Evolutionary conservation across 2,888 invertebrate genomes (phyloP), one percentile per base, ranked within the genome.

Genomic region (Geophilus truncorum): DNA sequence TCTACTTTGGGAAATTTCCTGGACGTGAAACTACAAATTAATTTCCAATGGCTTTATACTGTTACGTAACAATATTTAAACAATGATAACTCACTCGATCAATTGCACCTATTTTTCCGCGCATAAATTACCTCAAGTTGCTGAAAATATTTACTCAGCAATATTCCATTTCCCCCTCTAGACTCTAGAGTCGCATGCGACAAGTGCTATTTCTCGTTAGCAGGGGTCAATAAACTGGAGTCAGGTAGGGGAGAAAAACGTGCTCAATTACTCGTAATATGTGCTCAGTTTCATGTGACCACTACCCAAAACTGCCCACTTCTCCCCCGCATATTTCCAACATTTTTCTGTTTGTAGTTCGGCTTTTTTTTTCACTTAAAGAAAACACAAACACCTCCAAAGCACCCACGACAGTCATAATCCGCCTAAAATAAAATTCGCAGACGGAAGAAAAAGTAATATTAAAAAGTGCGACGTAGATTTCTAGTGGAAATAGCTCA

Each of bases 181-280:
- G n/a, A n/a, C n/a, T n/a, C n/a, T n/a, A n/a, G 10, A n/a, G 57
- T 21, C 21, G 23, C 18, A 62, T 23, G 23, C 23, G 21, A 21
- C 57, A 23, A 62, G 57, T 62, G 57, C 21, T 18, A 23, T 62
- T 62, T 62, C 57, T 62, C 25, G 70, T 70, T 28, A 12, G 10
- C 9, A 32, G 28, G 70, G 70, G 70, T 70, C 70, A 70, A 70
- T 70, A 70, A 70, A 25, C 70, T 62, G 7, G 57, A 62, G 57
- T 62, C 57, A 62, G 57, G 57, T 62, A 23, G 70, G 70, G 15
- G 25, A 70, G 51, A n/a, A 51, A 45, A 70, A 70, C 70, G 70
- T 70, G 70, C 70, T 70, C 70, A 70, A 70, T 70, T 70, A 70
- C 70, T 25, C 70, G 70, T 25, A 25, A 62, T 25, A 23, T 70